Conservation (phyloP, 2,113 vertebrate species). For the Caracal caracal region DNA sequence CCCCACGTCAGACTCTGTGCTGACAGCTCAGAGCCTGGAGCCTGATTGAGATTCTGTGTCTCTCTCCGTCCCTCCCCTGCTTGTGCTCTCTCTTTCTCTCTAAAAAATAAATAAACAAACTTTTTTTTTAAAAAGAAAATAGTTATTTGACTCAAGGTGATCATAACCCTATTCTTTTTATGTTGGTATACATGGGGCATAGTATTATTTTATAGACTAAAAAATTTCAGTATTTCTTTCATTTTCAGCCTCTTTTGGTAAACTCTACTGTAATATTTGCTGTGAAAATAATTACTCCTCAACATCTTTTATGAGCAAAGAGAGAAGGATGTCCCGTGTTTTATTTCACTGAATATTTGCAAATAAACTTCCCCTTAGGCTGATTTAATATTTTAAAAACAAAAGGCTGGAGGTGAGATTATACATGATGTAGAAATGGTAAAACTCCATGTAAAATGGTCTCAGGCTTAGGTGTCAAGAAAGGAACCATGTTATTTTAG, state of each 20-base stretch:
- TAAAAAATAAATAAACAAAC: no score
- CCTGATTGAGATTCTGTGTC: no score
- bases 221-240: slow-evolving; percentile 26
- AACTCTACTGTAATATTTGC: neutral
- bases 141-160: neutral
- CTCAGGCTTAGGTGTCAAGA: neutral
- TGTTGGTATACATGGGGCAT: neutral
- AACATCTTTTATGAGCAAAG: neutral
- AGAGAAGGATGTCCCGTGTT: neutral
- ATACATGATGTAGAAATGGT: slow-evolving; percentile 6
- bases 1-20: no score
- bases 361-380: neutral
- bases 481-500: neutral
- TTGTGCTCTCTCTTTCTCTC: no score
- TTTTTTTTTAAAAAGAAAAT: neutral
- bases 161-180: neutral
- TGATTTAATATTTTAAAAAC: slow-evolving; percentile 37
- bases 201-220: neutral
- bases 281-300: neutral
- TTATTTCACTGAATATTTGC: neutral
- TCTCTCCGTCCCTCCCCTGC: no score
- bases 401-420: neutral
- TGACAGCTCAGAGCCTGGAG: no score
- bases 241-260: neutral
- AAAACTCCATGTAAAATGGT: neutral